Conservation (phyloP, 1,140 invertebrate species). For the Eurosta solidaginis region DNA sequence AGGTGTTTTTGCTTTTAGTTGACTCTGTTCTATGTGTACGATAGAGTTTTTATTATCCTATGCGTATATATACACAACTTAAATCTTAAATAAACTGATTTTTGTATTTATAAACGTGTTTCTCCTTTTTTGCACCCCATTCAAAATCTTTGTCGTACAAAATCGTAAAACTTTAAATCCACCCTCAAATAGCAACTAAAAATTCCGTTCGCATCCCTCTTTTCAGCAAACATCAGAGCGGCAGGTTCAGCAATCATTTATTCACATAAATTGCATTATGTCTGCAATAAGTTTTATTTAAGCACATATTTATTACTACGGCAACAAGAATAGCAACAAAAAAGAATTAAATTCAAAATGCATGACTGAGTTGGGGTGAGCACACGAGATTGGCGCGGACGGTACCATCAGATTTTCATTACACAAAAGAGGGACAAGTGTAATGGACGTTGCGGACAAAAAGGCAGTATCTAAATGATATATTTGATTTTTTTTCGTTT, state of each 20-base stretch:
- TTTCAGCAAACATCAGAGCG: background rate
- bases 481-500: background rate
- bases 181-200: background rate
- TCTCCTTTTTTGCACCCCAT: background rate
- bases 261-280: conserved; percentile 17
- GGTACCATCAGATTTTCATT: background rate
- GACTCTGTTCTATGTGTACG: too few relatives aligned
- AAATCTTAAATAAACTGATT: background rate
- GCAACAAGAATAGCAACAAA: background rate
- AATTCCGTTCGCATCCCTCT: background rate
- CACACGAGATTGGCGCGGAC: background rate
- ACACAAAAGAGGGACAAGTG: background rate
- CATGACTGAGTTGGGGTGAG: too few relatives aligned
- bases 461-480: background rate
- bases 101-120: background rate
- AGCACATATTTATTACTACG: background rate
- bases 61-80: background rate
- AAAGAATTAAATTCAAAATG: background rate
- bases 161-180: background rate
- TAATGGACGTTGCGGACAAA: background rate
- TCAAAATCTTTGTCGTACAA: background rate
- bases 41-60: background rate
- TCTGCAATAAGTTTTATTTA: conserved; percentile 2
- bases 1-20: too few relatives aligned
- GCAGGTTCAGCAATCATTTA: conserved; percentile 14